A percentile compares a stretch with the other conserved stretches of the same genome.
These are phyloP conservation scores for Chaetodon auriga DNA, from an alignment of 2,113 vertebrate genomes.

Conservation along the genomic window DNA sequence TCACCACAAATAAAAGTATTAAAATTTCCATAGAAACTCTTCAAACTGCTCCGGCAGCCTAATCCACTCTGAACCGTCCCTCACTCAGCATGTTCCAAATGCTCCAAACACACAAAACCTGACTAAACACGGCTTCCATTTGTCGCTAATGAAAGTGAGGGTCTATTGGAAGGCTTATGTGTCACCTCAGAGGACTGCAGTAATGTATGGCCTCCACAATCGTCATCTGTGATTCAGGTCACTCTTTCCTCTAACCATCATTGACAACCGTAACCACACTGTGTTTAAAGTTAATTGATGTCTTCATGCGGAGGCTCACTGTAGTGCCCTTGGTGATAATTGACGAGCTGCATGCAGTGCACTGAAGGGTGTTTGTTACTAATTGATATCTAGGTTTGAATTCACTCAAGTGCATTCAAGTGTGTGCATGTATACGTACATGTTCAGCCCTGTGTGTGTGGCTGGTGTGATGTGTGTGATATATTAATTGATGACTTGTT, in stretches of 20 bases:
- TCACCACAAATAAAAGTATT: not conserved
- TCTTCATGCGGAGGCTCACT: conserved; percentile 35
- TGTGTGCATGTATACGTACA: not conserved
- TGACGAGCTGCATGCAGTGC: conserved; percentile 5
- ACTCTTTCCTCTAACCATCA: conserved; percentile 4
- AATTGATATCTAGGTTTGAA: conserved; percentile 45
- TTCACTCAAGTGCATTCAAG: conserved; percentile 5
- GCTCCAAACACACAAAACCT: not conserved
- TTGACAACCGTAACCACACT: conserved; percentile 37
- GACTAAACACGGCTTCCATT: not conserved
- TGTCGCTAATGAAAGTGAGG: not conserved
- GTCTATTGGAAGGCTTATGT: not conserved
- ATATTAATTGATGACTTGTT: conserved; percentile 39
- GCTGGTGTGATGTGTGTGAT: conserved; percentile 9
- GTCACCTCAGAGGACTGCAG: not conserved
- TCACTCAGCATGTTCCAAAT: not conserved
- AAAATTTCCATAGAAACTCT: not conserved
- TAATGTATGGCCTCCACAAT: not conserved
- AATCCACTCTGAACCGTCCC: conserved; percentile 14
- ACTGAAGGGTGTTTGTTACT: conserved; percentile 37
- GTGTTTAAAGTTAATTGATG: conserved; percentile 39
- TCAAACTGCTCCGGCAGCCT: not conserved
- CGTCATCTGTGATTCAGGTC: not conserved
- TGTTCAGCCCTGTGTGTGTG: not conserved
- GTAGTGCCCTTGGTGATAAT: conserved; percentile 40